Base-by-base conservation (phyloP, 1,140 invertebrate genomes). In the Drosophila littoralis region DNA sequence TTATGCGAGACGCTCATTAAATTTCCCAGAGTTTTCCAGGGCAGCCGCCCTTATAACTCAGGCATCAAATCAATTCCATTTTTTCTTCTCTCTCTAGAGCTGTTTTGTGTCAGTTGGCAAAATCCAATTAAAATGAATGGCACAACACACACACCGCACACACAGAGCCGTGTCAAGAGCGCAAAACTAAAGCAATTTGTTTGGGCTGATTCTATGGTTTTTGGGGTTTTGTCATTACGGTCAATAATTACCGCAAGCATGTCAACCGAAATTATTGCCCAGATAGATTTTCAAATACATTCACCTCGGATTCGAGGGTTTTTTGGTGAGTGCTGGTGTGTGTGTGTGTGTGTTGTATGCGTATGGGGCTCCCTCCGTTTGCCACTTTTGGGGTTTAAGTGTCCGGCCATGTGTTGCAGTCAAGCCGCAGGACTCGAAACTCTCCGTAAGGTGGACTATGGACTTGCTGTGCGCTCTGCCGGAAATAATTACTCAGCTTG, bases 161-260 rank as follows among this genome's bases (percentile, higher is more conserved):
- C 38, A 48, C 12, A 32, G 7, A 35, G 7, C 2, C 36, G 40
- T 55, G 64, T 73, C 70, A 73, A 51, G 55, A 60, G 36, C 51
- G 40, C 36, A 81, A 79, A 83, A 83, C 81, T 77, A 80, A 83
- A 84, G 82, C 81, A 84, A 84, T 85, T 84, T 84, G 81, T 85
- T 64, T 36, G 64, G 61, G 54, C 67, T 59, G 66, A 45, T 52
- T 66, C 51, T 46, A 60, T 58, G 50, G 65, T 59, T 60, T 51
- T 48, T 63, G 73, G 84, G 67, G 84, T 83, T 88, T 89, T 89
- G 83, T 88, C 84, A 89, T 90, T 90, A 89, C 77, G 85, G 85
- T 89, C 85, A 89, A 89, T 89, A 89, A 89, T 89, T 89, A 90
- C 84, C 85, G 81, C 84, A 90, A 80, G 71, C 84, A 81, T 89